Evolutionary conservation across 2,888 invertebrate genomes (phyloP).

Genomic region (Anoplius nigerrimus): DNA sequence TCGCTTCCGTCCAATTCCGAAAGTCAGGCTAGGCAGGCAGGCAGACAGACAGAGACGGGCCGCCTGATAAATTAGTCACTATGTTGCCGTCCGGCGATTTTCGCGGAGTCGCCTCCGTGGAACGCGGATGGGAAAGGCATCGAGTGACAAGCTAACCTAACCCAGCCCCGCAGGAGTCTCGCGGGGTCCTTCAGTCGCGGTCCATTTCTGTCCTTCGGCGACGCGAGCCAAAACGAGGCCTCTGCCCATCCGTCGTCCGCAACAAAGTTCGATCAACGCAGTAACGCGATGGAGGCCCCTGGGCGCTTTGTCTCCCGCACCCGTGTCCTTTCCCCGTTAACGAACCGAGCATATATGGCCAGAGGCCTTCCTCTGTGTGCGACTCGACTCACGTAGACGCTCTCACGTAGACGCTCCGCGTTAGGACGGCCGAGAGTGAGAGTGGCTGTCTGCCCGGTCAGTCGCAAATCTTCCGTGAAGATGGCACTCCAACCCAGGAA

Average conservation of each 20-base stretch:
- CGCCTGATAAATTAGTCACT: not conserved
- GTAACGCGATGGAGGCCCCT: no score
- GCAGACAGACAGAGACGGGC: no score
- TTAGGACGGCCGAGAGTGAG: not conserved
- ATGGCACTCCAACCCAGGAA: conserved; percentile 22
- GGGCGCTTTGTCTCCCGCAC: no score
- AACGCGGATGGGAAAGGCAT: conserved; percentile 1
- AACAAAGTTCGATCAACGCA: no score
- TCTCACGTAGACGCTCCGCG: no score
- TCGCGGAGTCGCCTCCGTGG: not conserved
- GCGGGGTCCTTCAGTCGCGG: not conserved
- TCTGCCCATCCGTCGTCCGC: no score
- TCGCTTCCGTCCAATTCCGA: not conserved
- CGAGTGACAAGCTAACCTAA: no score
- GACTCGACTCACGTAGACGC: no score
- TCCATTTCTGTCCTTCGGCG: not conserved
- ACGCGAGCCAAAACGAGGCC: not conserved
- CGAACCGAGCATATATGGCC: no score
- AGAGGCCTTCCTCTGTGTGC: no score
- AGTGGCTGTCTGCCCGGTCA: conserved; percentile 43
- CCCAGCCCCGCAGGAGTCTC: not conserved
- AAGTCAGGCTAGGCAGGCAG: not conserved
- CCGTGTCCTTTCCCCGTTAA: no score
- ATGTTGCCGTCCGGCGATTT: not conserved
- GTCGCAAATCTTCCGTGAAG: conserved; percentile 48